Evolutionary conservation across 2,888 invertebrate species (phyloP).

Genomic region (Polyommatus iphigenia): DNA sequence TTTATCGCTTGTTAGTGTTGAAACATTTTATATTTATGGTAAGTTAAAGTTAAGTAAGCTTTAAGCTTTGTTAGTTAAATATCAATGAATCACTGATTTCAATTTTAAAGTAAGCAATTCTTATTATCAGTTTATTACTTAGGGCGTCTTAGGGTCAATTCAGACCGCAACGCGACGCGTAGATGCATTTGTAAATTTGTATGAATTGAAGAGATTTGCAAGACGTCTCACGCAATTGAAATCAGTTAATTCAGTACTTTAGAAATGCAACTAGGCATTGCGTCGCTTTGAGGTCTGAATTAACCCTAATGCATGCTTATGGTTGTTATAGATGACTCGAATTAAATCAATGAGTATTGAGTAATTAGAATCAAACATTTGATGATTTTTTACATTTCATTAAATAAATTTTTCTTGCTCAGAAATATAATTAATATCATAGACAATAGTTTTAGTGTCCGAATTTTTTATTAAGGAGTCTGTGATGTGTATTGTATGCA

Average conservation of each 20-base stretch:
- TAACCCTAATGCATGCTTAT: background rate
- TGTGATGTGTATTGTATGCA: background rate
- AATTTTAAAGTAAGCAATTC: background rate
- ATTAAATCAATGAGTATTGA: background rate
- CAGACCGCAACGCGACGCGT: too few relatives aligned
- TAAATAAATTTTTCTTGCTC: background rate
- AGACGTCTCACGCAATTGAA: too few relatives aligned
- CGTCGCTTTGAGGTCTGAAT: too few relatives aligned
- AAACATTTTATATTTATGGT: constrained; percentile 11
- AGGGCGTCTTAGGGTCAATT: too few relatives aligned
- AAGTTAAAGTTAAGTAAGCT: background rate
- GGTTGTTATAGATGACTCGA: background rate
- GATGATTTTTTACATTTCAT: background rate
- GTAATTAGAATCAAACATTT: background rate
- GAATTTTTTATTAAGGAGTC: background rate
- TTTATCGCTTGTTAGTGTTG: constrained; percentile 21
- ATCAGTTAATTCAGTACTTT: too few relatives aligned
- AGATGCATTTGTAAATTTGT: too few relatives aligned
- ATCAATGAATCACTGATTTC: background rate
- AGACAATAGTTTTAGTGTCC: background rate
- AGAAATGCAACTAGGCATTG: too few relatives aligned
- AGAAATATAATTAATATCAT: background rate
- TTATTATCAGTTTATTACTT: background rate
- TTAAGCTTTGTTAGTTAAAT: background rate
- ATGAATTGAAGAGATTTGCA: too few relatives aligned